Evolutionary conservation across 1,140 invertebrate genomes (phyloP).

Genomic region (Riptortus pedestris): DNA sequence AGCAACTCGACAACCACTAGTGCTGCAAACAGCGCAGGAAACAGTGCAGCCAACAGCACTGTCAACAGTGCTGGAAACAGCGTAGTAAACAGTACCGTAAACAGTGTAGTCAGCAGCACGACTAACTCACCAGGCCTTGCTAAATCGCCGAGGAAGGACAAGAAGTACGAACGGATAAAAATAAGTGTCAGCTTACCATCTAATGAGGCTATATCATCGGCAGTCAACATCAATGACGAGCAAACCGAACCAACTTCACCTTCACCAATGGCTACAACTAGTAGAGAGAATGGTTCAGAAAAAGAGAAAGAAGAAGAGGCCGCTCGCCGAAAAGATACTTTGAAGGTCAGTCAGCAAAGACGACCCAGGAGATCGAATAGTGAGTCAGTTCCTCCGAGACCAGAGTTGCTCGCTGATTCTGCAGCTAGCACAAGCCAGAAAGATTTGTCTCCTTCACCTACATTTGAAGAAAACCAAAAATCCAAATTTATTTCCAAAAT

Average conservation of each 20-base stretch:
- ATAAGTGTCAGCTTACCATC: conserved; percentile 74
- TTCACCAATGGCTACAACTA: conserved; percentile 30
- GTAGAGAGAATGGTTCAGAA: neutral
- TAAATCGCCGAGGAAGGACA: conserved; percentile 22
- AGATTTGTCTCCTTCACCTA: conserved; percentile 33
- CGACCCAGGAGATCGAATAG: conserved; percentile 29
- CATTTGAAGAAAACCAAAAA: conserved; percentile 46
- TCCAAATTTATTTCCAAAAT: conserved; percentile 58
- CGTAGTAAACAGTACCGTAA: conserved; percentile 25
- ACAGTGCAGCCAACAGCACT: conserved; percentile 30
- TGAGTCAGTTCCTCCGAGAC: conserved; percentile 33
- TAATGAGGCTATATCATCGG: conserved; percentile 52
- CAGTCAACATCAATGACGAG: conserved; percentile 21
- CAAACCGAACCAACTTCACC: conserved; percentile 31
- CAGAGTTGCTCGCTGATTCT: conserved; percentile 33
- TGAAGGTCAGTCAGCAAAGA: conserved; percentile 31
- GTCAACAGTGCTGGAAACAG: conserved; percentile 29
- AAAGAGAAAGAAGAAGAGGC: neutral
- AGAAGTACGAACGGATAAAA: conserved; percentile 58
- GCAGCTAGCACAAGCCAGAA: conserved; percentile 27
- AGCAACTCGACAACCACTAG: conserved; percentile 34
- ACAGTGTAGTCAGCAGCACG: conserved; percentile 30
- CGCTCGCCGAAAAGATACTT: neutral
- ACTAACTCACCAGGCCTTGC: conserved; percentile 26
- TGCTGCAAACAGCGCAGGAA: conserved; percentile 23